These are phyloP conservation scores for Serripes groenlandicus DNA, from an alignment of 2,888 invertebrate species.

Conservation along the genomic window DNA sequence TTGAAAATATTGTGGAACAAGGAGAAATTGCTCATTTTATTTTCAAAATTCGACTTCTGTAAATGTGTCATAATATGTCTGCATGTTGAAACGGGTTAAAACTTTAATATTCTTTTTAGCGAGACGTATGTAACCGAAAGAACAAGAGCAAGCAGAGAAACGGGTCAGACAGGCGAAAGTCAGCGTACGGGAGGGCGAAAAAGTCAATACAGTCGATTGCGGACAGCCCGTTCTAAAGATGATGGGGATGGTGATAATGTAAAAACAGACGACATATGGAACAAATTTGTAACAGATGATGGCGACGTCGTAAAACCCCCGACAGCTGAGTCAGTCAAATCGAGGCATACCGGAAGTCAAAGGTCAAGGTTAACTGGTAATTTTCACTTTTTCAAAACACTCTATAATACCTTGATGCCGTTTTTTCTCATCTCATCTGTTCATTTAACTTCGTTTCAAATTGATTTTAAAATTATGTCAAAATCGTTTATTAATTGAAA, in stretches of 20 bases:
- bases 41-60: too few relatives aligned
- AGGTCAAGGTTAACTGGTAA: slow-evolving; percentile 23
- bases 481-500: too few relatives aligned
- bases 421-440: too few relatives aligned
- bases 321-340: slow-evolving; percentile 46
- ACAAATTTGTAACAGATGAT: slow-evolving; percentile 61
- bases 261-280: slow-evolving; percentile 61
- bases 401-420: too few relatives aligned
- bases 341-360: slow-evolving; percentile 32
- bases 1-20: too few relatives aligned
- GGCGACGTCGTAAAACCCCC: slow-evolving; percentile 57
- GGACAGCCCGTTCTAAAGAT: background rate
- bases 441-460: too few relatives aligned
- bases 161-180: background rate
- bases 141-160: background rate
- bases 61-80: too few relatives aligned
- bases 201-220: background rate
- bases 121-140: background rate
- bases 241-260: slow-evolving; percentile 42
- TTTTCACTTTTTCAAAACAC: background rate
- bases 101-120: background rate
- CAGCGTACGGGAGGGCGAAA: slow-evolving; percentile 18
- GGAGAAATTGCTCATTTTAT: too few relatives aligned
- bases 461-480: too few relatives aligned
- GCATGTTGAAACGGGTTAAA: background rate